Percentiles rank a stretch among this genome's conserved stretches.
phyloP scores from a whole-genome alignment of 2,113 vertebrate species.

The Heliornis fulica region DNA sequence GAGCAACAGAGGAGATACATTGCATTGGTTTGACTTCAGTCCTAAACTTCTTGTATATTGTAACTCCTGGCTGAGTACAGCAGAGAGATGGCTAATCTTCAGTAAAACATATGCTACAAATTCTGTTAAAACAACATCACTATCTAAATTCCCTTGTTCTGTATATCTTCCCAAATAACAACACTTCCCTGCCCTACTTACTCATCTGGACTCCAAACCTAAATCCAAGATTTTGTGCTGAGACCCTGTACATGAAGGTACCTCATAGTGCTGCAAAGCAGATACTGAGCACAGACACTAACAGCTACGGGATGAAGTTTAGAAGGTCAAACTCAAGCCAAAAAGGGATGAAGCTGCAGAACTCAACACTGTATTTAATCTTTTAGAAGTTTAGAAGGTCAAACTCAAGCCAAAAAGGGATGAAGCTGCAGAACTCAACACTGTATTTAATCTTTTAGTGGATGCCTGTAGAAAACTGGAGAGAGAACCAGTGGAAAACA shows the following conservation, averaged over 20 bases:
- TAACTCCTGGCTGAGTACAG: background rate
- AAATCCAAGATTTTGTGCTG: background rate
- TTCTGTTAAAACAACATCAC: background rate
- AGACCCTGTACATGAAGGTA: background rate
- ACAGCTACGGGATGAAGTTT: background rate
- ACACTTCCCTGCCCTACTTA: background rate
- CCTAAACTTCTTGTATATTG: background rate
- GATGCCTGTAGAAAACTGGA: background rate
- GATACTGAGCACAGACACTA: background rate
- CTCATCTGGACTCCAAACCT: background rate
- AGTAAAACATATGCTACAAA: background rate
- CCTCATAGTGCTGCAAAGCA: background rate
- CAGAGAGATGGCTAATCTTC: slow-evolving; percentile 35
- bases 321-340: background rate
- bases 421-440: background rate
- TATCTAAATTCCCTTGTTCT: background rate
- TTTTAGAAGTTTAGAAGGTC: too few species aligned
- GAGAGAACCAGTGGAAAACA: background rate
- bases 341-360: background rate
- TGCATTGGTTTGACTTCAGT: background rate
- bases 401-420: background rate
- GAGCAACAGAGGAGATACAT: background rate
- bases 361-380: background rate
- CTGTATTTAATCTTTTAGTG: background rate
- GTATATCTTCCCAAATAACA: background rate